Base-by-base conservation (phyloP, 2,888 invertebrate species). In the Rhyacophila evoluta region DNA sequence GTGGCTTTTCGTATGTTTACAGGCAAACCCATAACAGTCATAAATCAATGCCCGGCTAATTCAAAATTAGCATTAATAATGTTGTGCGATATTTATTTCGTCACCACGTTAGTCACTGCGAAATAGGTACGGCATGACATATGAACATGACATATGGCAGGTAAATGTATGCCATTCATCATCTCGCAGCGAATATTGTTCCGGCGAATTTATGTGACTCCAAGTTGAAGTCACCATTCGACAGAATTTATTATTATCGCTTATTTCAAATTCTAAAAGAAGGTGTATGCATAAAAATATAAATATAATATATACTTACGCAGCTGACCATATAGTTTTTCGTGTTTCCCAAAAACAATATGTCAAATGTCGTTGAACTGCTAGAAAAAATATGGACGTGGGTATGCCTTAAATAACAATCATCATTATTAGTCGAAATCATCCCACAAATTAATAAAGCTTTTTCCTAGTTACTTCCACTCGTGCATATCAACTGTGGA, bases 131-230 rank as follows among this genome's bases (percentile, higher is more conserved):
- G 10, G 55, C 55, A 19, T 55, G 55, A 55, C 55, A 41, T 41
- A 41, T 41, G 41, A 41, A 41, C 41, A 41, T 41, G 41, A 41
- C 41, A 55, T 55, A 55, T 55, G 55, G 55, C 55, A 55, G 55
- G 55, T 55, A 55, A 55, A 55, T 55, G 15, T 55, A 55, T 55
- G 55, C 55, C 55, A 55, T 55, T 19, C 55, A 55, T 55, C 55
- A 55, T 55, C 55, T 55, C 25, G 12, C 1, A 19, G 55, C 5
- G 19, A 55, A 55, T 55, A 19, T 55, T 55, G 55, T 55, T 25
- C 25, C 25, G 6, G 15, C 19, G 55, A 6, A 55, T 55, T 55
- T 55, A 55, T 55, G 55, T 19, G 55, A 55, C 55, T 55, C 8
- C 8, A 19, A 25, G 10, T 19, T 55, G 55, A 55, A 55, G 55